Percentiles rank a stretch among this genome's conserved stretches.
Conservation (phyloP, 2,888 invertebrate genomes). For the Muschampia plurimacula region DNA sequence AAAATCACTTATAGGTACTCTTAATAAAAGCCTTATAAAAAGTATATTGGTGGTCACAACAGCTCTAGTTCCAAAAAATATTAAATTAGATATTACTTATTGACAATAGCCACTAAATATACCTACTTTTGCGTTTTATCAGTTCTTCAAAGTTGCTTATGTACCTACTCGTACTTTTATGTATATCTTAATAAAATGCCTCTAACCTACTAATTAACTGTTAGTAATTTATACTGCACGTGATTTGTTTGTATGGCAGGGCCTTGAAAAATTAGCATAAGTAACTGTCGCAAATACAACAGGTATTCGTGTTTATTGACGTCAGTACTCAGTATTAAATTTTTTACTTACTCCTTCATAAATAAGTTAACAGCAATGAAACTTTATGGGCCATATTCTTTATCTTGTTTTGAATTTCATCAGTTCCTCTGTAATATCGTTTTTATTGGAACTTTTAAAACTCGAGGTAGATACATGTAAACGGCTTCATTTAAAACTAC, state of each 20-base stretch:
- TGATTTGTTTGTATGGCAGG: background rate
- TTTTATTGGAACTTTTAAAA: slow-evolving; percentile 58
- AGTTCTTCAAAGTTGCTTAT: too few species aligned
- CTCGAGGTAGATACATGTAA: background rate
- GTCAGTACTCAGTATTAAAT: slow-evolving; percentile 69
- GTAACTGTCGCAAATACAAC: slow-evolving; percentile 7
- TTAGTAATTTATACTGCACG: background rate
- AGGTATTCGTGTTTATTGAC: slow-evolving; percentile 47
- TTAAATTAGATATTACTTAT: too few species aligned
- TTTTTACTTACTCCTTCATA: slow-evolving; percentile 71
- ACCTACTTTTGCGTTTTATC: too few species aligned
- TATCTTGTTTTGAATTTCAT: slow-evolving; percentile 82
- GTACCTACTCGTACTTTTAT: too few species aligned
- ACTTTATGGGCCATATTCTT: slow-evolving; percentile 80
- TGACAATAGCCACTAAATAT: too few species aligned
- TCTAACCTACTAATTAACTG: background rate
- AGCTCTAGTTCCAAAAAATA: too few species aligned
- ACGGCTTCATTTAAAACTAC: background rate
- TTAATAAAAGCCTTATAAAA: too few species aligned
- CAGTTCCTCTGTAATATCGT: slow-evolving; percentile 67
- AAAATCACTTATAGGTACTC: too few species aligned
- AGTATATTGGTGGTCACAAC: too few species aligned
- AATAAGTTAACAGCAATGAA: slow-evolving; percentile 82
- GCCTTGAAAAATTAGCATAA: background rate
- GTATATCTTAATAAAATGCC: too few species aligned